Evolutionary conservation across 2,113 vertebrate species (phyloP).

Genomic region (Elachura formosa): DNA sequence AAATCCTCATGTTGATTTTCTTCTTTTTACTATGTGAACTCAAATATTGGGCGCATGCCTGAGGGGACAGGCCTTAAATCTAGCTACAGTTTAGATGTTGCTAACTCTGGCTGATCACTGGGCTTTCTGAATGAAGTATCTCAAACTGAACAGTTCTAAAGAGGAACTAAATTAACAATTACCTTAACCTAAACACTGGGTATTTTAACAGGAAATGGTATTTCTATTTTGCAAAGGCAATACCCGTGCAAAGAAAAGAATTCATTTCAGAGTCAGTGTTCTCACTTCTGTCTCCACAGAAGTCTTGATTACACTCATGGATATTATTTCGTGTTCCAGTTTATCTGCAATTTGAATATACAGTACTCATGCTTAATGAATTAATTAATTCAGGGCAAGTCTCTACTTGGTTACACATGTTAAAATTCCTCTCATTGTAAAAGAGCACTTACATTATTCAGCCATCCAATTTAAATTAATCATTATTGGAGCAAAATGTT

Average conservation of each 20-base stretch:
- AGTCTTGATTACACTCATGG: slow-evolving; percentile 22
- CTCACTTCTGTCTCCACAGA: neutral
- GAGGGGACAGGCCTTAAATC: neutral
- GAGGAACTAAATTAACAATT: neutral
- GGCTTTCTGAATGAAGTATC: neutral
- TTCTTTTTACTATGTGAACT: neutral
- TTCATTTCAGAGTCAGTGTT: neutral
- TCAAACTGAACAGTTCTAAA: neutral
- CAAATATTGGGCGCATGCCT: neutral
- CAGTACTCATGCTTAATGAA: slow-evolving; percentile 58
- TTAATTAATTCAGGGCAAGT: slow-evolving; percentile 54
- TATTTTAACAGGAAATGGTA: neutral
- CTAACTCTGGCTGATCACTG: neutral
- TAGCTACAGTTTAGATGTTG: neutral
- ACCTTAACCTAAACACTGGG: neutral
- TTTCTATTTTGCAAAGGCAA: neutral
- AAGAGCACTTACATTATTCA: slow-evolving; percentile 22
- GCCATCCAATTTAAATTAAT: slow-evolving; percentile 12
- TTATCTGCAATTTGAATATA: slow-evolving; percentile 59
- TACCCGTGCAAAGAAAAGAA: neutral
- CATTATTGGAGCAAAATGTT: neutral
- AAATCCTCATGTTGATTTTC: neutral
- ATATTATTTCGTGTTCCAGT: slow-evolving; percentile 47
- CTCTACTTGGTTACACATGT: slow-evolving; percentile 41
- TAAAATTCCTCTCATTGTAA: neutral